Base-by-base conservation (phyloP, 2,888 invertebrate species). In the Vanessa cardui region DNA sequence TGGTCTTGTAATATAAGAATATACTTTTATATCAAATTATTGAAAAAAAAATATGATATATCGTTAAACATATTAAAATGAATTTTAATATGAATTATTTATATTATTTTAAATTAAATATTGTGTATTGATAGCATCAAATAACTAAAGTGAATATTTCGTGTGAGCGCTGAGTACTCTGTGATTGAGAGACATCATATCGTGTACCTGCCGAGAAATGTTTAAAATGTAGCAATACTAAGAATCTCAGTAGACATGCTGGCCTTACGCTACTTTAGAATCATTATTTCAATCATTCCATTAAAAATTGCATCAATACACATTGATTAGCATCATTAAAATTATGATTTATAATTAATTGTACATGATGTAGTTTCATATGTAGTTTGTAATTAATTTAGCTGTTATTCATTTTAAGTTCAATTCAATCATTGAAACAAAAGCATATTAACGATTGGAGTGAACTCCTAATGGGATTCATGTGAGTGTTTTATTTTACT, bases 401-500 rank as follows among this genome's bases (percentile, higher is more conserved):
- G 49, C 47, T 54, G 31, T 58, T 61, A 58, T 68, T 63, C 33
- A 58, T 63, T 62, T 45, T 20, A 66, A 64, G 50, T 61, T 68
- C 46, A 64, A 45, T 60, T 70, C 64, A 47, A 62, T 69, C 31
- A 46, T 50, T 61, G 31, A 26, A 46, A 26, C 15, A 26, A 5
- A 26, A n/a, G 15, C 31, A 44, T 39, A 39, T 20, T 69, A 66
- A 56, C 71, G 58, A 63, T 69, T 65, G 46, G 62, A 68, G 66
- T 68, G 68, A 71, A 73, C 75, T 73, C 68, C 71, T 68, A 61
- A 69, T 67, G 62, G 70, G 66, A 71, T 73, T 72, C 74, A 76
- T 71, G 74, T 76, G 76, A 73, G 80, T 81, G 80, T 78, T 77
- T 85, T 88, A 88, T 89, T 89, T 87, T 88, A 86, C 92, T 92